Evolutionary conservation across 2,113 vertebrate species (phyloP).

Genomic region (Phainopepla nitens): DNA sequence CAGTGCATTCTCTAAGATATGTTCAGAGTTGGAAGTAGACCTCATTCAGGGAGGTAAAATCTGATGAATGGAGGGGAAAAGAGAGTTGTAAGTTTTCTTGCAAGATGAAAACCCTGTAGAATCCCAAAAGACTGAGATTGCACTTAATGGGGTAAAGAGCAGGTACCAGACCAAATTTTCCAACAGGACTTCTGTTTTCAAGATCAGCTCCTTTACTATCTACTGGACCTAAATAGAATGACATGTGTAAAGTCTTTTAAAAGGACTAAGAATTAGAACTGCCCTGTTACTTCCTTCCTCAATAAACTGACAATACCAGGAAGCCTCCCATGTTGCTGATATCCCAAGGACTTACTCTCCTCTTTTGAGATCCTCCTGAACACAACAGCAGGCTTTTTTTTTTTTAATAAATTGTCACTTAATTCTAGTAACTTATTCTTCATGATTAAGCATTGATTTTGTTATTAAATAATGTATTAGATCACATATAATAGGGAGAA

Average conservation of each 20-base stretch:
- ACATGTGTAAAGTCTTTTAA: neutral
- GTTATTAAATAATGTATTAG: neutral
- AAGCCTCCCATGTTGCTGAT: neutral
- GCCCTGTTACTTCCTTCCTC: neutral
- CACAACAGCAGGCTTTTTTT: neutral
- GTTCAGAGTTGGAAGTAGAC: neutral
- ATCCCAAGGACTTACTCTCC: neutral
- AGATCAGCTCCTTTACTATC: neutral
- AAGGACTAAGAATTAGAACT: neutral
- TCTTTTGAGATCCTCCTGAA: neutral
- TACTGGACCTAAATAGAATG: neutral
- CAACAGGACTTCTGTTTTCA: neutral
- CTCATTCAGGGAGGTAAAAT: neutral
- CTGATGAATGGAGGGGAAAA: neutral
- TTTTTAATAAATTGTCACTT: neutral
- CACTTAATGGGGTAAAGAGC: neutral
- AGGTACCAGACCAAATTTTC: neutral
- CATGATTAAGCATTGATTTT: neutral
- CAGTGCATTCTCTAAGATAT: neutral
- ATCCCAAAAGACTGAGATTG: neutral
- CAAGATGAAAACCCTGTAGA: neutral
- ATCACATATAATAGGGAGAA: neutral
- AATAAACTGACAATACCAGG: neutral
- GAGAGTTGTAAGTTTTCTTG: neutral
- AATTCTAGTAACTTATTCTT: neutral